A percentile compares a stretch with the other conserved stretches of the same genome.
Conservation (phyloP, 1,140 invertebrate species). For the Tetraneura akinire region DNA sequence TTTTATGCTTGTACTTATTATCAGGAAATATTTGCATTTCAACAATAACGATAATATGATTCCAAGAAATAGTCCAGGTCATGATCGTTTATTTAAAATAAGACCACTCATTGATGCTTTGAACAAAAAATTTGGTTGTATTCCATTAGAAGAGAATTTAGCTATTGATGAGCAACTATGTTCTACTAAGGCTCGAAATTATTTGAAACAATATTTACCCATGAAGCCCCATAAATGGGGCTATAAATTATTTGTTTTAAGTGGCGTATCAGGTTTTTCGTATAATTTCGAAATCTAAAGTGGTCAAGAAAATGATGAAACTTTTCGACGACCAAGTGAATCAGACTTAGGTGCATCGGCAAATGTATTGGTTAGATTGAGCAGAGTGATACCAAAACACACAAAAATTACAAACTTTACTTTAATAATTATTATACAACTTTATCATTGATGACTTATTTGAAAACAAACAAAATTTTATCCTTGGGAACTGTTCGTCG, state of each 20-base stretch:
- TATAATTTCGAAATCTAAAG: conserved; percentile 59
- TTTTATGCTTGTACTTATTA: no score
- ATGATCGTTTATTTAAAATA: conserved; percentile 51
- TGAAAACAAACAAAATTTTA: conserved; percentile 53
- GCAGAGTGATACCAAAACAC: conserved; percentile 49
- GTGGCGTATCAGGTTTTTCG: conserved; percentile 58
- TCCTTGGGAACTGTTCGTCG: conserved; percentile 53
- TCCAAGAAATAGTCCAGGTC: background rate
- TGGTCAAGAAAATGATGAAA: conserved; percentile 54
- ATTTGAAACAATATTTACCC: no score
- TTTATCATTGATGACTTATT: conserved; percentile 53
- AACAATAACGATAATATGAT: conserved; percentile 32
- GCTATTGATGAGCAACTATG: conserved; percentile 52
- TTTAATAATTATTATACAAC: conserved; percentile 54
- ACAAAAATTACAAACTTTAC: conserved; percentile 54
- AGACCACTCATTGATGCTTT: conserved; percentile 37
- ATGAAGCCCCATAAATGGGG: conserved; percentile 54
- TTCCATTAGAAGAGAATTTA: conserved; percentile 44
- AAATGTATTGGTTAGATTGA: conserved; percentile 53
- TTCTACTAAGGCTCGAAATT: conserved; percentile 53
- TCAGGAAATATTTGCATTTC: no score
- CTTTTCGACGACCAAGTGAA: conserved; percentile 8
- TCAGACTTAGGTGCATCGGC: conserved; percentile 52
- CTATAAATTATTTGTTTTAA: conserved; percentile 57
- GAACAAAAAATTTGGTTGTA: conserved; percentile 37